Base-by-base conservation (phyloP, 2,797 vertebrate genomes). In the Sebastiscus tertius region DNA sequence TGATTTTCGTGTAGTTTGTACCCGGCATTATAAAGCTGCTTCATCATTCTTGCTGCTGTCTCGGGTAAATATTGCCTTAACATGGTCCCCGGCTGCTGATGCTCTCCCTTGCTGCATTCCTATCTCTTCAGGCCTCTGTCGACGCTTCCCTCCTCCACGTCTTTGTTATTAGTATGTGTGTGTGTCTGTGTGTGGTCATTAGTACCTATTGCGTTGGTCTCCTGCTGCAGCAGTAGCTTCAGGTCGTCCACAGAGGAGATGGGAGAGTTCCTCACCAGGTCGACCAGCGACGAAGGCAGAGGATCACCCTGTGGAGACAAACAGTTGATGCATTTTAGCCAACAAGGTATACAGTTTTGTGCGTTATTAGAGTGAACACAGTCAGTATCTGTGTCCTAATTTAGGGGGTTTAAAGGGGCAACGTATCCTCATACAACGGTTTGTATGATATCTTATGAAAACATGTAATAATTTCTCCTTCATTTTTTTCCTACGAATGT, bases 201-300 rank as follows among this genome's bases (percentile, higher is more conserved):
- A 94, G 96, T 97, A 99, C 98, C 98, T 97, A 96, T 95, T 93
- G 96, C 97, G 91, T 95, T 94, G 90, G 96, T 94, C 46, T 88
- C 96, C 81, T 96, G 94, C 92, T 71, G 95, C 91, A 98, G 96
- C 92, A 98, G 95, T 49, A 92, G 95, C 92, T 96, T 97, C 87
- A 99, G 95, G 90, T 98, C 97, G 9, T 96, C 96, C 72, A 98
- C 96, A 73, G 97, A 97, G 72, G 95, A 96, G 92, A 99, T 96
- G 2, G 97, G 95, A 82, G 94, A 95, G 91, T 94, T 95, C 85
- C 95, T 96, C 94, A 99, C 95, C 92, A 98, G 94, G 93, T 98
- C 94, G 71, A 97, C 97, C 92, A 99, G 95, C 75, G 97, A 97
- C 82, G 95, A 92, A 0, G 97, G 97, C 90, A 99, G 96, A 73